Evolutionary conservation across 2,113 vertebrate species (phyloP), one percentile per base, ranked within the genome.

Genomic region (Lagopus muta): DNA sequence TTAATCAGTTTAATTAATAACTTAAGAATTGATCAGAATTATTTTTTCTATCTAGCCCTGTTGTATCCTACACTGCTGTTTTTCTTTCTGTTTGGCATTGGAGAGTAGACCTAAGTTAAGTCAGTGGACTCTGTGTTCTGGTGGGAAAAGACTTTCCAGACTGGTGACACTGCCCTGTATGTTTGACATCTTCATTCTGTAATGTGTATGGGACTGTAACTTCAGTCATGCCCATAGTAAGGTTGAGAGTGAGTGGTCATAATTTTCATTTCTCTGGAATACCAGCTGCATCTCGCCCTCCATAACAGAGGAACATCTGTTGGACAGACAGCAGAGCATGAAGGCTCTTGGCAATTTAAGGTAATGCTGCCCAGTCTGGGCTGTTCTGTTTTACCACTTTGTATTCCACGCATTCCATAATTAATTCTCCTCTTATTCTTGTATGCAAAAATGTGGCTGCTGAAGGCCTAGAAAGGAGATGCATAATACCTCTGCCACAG

Each of bases 151-250:
- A 3, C 8, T 52, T 62, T 75, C 16, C 24, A 72, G 38, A 42
- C 40, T 34, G 38, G 10, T 43, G 48, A 42, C 20, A 24, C 34
- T 79, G 32, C 22, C 22, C 21, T 47, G 0, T 28, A 0, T 28
- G 17, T 36, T 65, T 72, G 79, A 22, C 21, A 19, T 60, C 36
- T 48, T 45, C 21, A 40, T 55, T 60, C 19, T 79, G 16, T 61
- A 32, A 27, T 0, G 0, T 62, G 18, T 42, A 5, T 57, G 28
- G 52, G 30, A 62, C 73, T 6, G 2, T 18, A 15, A 34, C 40
- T 43, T 19, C 43, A 28, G 42, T 69, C 36, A 15, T 43, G 65
- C 34, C n/a, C 13, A 22, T 52, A 13, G 34, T 45, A 27, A 60
- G 40, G 30, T 10, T 28, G 17, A 43, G 48, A 61, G 28, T 65